Evolutionary conservation across 2,888 invertebrate species (phyloP).

Genomic region (Ectemnius continuus): DNA sequence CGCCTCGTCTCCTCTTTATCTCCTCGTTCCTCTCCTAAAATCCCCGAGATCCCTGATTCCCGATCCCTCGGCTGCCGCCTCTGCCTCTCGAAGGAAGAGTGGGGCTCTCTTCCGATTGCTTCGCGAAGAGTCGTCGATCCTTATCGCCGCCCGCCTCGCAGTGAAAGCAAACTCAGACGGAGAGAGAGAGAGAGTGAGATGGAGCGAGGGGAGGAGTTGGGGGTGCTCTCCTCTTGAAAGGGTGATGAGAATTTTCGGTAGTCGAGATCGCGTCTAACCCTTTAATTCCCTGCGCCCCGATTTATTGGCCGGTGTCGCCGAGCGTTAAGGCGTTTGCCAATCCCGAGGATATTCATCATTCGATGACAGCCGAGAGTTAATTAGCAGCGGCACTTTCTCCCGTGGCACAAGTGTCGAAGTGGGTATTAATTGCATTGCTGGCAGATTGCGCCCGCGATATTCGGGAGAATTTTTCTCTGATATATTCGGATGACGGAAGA

Average conservation of each 20-base stretch:
- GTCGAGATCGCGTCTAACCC: constrained; percentile 47
- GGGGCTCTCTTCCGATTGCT: constrained; percentile 48
- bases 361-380: not conserved
- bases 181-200: no score
- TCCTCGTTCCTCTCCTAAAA: constrained; percentile 41
- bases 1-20: constrained; percentile 32
- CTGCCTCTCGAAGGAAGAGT: constrained; percentile 24
- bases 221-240: constrained; percentile 46
- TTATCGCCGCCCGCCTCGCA: constrained; percentile 45
- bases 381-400: no score
- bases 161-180: no score
- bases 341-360: not conserved
- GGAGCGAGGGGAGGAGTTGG: not conserved
- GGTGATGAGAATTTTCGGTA: constrained; percentile 46
- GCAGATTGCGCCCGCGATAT: no score
- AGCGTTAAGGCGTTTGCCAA: not conserved
- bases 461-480: not conserved
- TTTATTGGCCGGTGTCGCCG: constrained; percentile 44
- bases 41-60: constrained; percentile 54
- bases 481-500: not conserved
- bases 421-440: no score
- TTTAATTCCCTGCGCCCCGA: constrained; percentile 56
- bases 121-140: constrained; percentile 53
- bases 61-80: constrained; percentile 48
- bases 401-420: no score